These are phyloP conservation scores for Desmodus rotundus DNA, from an alignment of 2,113 vertebrate species.

Conservation along the genomic window DNA sequence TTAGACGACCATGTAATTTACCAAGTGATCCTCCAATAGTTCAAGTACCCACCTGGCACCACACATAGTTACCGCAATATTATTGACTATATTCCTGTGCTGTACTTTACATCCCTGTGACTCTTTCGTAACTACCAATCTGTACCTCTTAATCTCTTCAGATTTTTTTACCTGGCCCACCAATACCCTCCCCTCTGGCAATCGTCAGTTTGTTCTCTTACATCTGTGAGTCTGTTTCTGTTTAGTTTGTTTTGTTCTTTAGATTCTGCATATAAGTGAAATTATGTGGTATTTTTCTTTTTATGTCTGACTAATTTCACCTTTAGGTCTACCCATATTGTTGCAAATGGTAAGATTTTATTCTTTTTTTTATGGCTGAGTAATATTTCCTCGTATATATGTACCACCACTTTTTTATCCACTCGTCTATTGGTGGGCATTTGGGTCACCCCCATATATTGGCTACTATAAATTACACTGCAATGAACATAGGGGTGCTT, in stretches of 20 bases:
- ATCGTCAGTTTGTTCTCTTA: not conserved
- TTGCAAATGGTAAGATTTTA: not conserved
- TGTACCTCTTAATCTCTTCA: not conserved
- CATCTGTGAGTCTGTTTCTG: not conserved
- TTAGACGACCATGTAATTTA: not conserved
- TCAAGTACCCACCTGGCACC: not conserved
- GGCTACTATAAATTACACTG: not conserved
- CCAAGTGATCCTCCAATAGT: not conserved
- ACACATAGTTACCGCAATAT: not conserved
- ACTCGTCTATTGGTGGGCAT: not conserved
- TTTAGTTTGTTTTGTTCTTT: not conserved
- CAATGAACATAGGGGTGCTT: not conserved
- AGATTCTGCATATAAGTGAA: too few species aligned
- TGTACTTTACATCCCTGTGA: not conserved
- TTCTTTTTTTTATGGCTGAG: not conserved
- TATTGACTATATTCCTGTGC: not conserved
- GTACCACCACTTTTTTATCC: not conserved
- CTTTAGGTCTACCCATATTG: not conserved
- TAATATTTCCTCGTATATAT: not conserved
- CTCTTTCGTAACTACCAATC: not conserved
- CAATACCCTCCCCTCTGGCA: not conserved
- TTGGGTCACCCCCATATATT: not conserved
- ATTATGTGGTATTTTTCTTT: not conserved
- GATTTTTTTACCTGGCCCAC: not conserved
- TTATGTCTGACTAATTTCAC: not conserved